These are phyloP conservation scores for Varroa destructor DNA, from an alignment of 1,140 invertebrate species.

Conservation along the genomic window DNA sequence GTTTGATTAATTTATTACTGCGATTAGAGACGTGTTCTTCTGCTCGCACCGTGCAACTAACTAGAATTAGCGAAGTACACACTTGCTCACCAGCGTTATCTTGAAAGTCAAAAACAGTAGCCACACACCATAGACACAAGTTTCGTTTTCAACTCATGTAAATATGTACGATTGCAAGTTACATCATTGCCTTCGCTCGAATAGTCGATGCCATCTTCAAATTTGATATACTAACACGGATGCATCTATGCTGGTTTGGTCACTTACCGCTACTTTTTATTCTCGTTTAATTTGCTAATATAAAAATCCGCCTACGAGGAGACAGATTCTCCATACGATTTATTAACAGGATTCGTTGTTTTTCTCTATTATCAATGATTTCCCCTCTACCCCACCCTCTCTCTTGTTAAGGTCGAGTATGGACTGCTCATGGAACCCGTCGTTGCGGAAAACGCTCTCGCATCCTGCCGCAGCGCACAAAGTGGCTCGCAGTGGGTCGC, in stretches of 20 bases:
- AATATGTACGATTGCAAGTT: too few relatives aligned
- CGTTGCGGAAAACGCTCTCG: constrained; percentile 42
- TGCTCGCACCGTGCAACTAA: too few relatives aligned
- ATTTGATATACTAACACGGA: background rate
- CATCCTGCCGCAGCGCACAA: constrained; percentile 38
- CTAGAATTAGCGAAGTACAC: too few relatives aligned
- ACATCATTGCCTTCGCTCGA: too few relatives aligned
- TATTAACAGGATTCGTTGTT: background rate
- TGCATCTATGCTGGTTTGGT: background rate
- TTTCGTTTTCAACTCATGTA: too few relatives aligned
- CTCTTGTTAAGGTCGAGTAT: background rate
- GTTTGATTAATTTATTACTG: too few relatives aligned
- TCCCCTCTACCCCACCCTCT: background rate
- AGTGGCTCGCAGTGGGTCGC: constrained; percentile 11
- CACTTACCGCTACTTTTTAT: background rate
- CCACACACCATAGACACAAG: too few relatives aligned
- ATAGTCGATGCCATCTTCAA: background rate
- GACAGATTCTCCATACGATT: background rate
- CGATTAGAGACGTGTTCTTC: too few relatives aligned
- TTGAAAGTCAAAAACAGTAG: too few relatives aligned
- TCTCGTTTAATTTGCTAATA: background rate
- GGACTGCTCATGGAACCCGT: constrained; percentile 38
- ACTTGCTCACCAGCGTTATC: too few relatives aligned
- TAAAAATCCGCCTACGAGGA: background rate
- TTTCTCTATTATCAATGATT: background rate